These are phyloP conservation scores for Gallinago jamesoni DNA, from an alignment of 2,113 vertebrate species.

Conservation along the genomic window DNA sequence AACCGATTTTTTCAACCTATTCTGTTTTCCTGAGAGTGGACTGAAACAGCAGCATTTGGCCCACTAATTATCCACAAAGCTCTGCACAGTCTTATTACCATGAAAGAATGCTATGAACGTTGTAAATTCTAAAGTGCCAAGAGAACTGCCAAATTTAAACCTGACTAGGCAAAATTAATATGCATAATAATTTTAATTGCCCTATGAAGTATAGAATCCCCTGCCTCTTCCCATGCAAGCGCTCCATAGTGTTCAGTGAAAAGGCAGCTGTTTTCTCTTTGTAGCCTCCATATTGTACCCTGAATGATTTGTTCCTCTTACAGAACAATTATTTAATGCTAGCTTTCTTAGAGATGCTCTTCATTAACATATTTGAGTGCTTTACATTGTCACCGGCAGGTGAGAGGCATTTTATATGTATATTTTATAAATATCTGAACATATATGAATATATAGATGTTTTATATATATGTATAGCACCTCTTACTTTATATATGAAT, in stretches of 20 bases:
- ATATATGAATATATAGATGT: background rate
- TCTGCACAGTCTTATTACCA: background rate
- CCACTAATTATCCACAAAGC: background rate
- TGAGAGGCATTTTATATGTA: background rate
- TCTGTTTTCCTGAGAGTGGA: background rate
- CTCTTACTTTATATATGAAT: background rate
- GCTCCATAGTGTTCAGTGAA: background rate
- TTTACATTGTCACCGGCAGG: background rate
- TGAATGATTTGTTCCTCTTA: background rate
- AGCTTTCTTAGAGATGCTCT: background rate
- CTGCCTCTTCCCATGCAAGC: background rate
- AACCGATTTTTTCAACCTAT: background rate
- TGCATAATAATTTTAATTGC: slow-evolving; percentile 25
- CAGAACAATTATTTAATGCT: background rate
- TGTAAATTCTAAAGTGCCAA: background rate
- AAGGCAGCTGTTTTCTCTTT: slow-evolving; percentile 40
- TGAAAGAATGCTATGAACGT: background rate
- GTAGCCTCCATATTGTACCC: background rate
- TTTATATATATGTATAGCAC: background rate
- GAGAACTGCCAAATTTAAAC: slow-evolving; percentile 25
- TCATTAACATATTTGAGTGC: background rate
- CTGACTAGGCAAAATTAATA: slow-evolving; percentile 55
- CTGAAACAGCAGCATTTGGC: background rate
- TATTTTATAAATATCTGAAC: background rate
- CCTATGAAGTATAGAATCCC: background rate